Percentiles rank a stretch among this genome's conserved stretches.
Evolutionary conservation across 2,888 invertebrate species (phyloP).

Genomic region (Dysmachus trigonus): DNA sequence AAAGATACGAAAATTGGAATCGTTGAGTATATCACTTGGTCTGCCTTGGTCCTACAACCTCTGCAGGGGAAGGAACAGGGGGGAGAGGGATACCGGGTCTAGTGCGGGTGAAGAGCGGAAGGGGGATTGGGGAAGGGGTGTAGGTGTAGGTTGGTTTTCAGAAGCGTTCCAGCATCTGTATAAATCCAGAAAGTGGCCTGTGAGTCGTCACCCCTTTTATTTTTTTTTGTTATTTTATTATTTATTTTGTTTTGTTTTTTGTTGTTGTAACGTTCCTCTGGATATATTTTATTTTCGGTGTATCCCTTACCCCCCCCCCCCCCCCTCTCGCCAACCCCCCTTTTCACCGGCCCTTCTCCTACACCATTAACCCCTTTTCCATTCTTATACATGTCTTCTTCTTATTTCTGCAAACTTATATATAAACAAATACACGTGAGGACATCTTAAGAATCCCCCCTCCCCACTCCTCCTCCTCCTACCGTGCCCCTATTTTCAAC

Average conservation of each 20-base stretch:
- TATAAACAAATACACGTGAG: constrained; percentile 33
- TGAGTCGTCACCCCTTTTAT: constrained; percentile 2
- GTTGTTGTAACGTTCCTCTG: not conserved
- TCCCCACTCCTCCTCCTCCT: no score
- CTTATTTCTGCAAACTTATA: constrained; percentile 18
- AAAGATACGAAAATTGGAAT: constrained; percentile 33
- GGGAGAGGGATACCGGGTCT: not conserved
- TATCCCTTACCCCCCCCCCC: not conserved
- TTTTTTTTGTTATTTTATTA: not conserved
- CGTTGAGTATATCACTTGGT: constrained; percentile 16
- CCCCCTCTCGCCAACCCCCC: not conserved
- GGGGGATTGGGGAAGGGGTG: not conserved
- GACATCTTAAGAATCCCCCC: not conserved
- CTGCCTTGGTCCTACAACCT: not conserved
- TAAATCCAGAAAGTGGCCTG: not conserved
- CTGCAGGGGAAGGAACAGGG: not conserved
- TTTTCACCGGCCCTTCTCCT: no score
- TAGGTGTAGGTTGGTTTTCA: not conserved
- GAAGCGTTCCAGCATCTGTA: not conserved
- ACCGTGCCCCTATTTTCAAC: no score
- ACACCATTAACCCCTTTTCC: not conserved
- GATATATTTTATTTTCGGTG: not conserved
- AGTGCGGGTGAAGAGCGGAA: not conserved
- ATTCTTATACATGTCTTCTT: not conserved
- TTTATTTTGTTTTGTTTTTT: not conserved